These are phyloP conservation scores for Drosophila takahashii DNA, from an alignment of 1,140 invertebrate species.

Conservation along the genomic window DNA sequence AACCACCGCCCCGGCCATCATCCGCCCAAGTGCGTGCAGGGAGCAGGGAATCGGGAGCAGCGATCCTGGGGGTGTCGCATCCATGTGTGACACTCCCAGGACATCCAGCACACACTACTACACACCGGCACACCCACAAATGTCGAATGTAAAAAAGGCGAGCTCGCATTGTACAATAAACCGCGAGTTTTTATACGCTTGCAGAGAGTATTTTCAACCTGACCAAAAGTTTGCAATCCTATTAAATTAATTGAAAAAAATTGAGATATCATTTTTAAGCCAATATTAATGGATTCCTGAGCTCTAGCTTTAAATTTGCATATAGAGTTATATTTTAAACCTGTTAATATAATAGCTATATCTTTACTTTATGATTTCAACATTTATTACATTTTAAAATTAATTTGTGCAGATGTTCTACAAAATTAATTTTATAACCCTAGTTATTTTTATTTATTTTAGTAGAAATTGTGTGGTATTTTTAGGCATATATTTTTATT, in stretches of 20 bases:
- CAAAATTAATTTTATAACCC: no score
- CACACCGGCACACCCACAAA: constrained; percentile 43
- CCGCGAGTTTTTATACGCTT: constrained; percentile 32
- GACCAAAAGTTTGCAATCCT: constrained; percentile 5
- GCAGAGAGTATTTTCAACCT: constrained; percentile 9
- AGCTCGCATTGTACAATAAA: constrained; percentile 63
- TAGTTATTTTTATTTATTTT: no score
- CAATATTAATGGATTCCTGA: constrained; percentile 6
- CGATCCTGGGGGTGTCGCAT: constrained; percentile 27
- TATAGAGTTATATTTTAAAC: neutral
- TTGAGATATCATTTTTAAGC: neutral
- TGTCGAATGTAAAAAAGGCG: constrained; percentile 72
- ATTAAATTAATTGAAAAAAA: constrained; percentile 11
- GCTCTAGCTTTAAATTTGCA: neutral
- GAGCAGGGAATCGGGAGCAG: constrained; percentile 6
- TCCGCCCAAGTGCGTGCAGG: constrained; percentile 47
- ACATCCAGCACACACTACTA: constrained; percentile 26
- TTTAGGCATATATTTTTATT: no score
- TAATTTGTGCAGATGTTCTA: no score
- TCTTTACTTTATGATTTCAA: neutral
- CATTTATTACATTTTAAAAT: no score
- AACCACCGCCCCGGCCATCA: constrained; percentile 15
- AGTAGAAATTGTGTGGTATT: neutral
- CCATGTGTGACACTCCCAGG: constrained; percentile 64
- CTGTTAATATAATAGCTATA: neutral